Percentiles rank a stretch among this genome's conserved stretches.
Evolutionary conservation across 2,797 vertebrate genomes (phyloP).

Genomic region (Sphenodon punctatus): DNA sequence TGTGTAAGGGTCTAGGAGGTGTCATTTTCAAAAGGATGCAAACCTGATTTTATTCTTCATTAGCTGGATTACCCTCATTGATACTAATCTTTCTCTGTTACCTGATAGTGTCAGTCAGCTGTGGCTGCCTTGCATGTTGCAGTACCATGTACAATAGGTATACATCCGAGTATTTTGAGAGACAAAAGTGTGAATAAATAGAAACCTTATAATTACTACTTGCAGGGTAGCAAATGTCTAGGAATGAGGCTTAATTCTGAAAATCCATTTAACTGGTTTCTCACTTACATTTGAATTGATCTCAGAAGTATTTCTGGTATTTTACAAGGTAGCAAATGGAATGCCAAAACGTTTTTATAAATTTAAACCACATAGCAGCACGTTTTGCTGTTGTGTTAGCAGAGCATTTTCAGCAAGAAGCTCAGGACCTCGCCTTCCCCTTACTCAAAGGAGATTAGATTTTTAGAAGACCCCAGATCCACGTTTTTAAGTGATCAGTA

Average conservation of each 20-base stretch:
- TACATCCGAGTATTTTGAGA: not conserved
- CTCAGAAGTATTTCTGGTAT: not conserved
- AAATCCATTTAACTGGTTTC: not conserved
- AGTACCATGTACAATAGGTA: not conserved
- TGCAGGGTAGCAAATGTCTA: not conserved
- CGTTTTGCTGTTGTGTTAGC: not conserved
- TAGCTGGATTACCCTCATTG: conserved; percentile 8
- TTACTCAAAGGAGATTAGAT: too few species aligned
- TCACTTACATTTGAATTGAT: not conserved
- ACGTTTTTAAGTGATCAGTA: too few species aligned
- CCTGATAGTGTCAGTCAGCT: not conserved
- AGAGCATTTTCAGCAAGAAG: not conserved
- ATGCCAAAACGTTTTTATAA: not conserved
- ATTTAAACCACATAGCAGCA: not conserved
- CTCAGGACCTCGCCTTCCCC: too few species aligned
- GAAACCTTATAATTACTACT: too few species aligned
- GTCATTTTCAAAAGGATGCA: conserved; percentile 17
- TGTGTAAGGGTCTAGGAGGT: accelerated
- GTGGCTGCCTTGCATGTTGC: not conserved
- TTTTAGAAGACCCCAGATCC: too few species aligned
- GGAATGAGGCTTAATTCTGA: not conserved
- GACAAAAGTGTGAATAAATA: not conserved
- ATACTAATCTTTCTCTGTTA: not conserved
- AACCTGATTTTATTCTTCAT: conserved; percentile 17
- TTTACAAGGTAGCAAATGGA: not conserved